Base-by-base conservation (phyloP, 2,797 vertebrate species). In the Acanthurus leucopareius region DNA sequence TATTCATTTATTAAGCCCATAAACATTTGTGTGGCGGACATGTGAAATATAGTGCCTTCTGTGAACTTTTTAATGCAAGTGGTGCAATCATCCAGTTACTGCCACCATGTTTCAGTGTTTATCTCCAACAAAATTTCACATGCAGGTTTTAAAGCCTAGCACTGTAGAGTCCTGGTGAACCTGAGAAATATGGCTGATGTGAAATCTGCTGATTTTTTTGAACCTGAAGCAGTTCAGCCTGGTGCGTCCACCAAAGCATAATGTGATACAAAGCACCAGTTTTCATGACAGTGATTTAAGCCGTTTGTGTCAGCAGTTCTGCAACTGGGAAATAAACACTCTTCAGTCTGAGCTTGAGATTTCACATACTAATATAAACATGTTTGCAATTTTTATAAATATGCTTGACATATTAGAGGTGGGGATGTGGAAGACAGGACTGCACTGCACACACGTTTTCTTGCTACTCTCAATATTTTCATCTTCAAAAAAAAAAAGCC, bases 281-380 rank as follows among this genome's bases (percentile, higher is more conserved):
- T n/a, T 8, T 48, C 32, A 42, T 59, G 54, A 61, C 5, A 25
- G 63, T 38, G 9, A 38, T 62, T 42, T 44, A 13, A 35, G 20
- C 51, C n/a, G 15, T 47, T 25, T 68, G 19, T 69, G 48, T 65
- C 59, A 44, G 35, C 49, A 42, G 19, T 19, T 65, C 52, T 51
- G 4, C 35, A 51, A 32, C 28, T 32, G 4, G 4, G 28, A 32
- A 4, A 32, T 32, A 32, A 32, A 32, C 28, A 32, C 28, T 4
- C 28, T 0, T 25, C 25, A 25, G 3, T 25, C 25, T 25, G 25
- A 25, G 3, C 25, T 25, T 25, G 25, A 25, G 38, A 28, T 16
- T 52, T 35, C 15, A 38, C 10, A 65, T 35, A 14, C 65, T 45
- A 10, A 42, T 35, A 25, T 45, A 20, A 22, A 14, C 20, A 38